Conservation (phyloP, 64 coral and sea anemone species). For the Stichodactyla mertensii region DNA sequence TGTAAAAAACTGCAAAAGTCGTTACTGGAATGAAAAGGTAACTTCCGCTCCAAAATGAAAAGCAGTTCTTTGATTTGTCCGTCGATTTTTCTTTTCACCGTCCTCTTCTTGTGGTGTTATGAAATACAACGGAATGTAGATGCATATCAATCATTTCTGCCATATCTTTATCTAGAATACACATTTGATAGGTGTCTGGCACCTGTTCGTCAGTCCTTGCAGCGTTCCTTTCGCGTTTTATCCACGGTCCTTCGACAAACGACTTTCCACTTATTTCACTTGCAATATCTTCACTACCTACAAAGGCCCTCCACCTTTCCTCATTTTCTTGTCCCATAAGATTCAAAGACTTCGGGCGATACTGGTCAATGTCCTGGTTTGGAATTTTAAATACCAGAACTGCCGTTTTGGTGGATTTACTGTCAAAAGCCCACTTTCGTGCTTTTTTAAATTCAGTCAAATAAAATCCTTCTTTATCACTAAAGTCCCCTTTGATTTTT, state of each 20-base stretch:
- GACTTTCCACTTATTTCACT: background rate
- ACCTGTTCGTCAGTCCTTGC: background rate
- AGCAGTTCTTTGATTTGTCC: too few relatives aligned
- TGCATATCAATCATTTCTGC: background rate
- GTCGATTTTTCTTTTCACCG: constrained; percentile 1
- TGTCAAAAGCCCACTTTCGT: background rate
- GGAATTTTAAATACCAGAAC: background rate
- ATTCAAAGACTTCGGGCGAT: background rate
- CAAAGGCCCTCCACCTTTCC: background rate
- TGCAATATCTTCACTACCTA: background rate
- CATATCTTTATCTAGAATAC: background rate
- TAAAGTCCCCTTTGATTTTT: background rate
- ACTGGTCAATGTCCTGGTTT: background rate
- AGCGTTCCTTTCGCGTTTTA: background rate
- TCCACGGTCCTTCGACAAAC: background rate
- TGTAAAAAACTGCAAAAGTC: too few relatives aligned
- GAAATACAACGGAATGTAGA: background rate
- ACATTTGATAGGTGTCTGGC: background rate
- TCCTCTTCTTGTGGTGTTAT: background rate
- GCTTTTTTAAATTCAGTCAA: background rate
- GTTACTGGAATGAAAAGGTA: too few relatives aligned
- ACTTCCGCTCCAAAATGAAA: too few relatives aligned
- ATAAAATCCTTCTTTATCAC: background rate
- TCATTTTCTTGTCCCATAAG: background rate
- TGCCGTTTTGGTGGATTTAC: background rate